phyloP scores from a whole-genome alignment of 2,888 invertebrate species.

The Eledone cirrhosa region DNA sequence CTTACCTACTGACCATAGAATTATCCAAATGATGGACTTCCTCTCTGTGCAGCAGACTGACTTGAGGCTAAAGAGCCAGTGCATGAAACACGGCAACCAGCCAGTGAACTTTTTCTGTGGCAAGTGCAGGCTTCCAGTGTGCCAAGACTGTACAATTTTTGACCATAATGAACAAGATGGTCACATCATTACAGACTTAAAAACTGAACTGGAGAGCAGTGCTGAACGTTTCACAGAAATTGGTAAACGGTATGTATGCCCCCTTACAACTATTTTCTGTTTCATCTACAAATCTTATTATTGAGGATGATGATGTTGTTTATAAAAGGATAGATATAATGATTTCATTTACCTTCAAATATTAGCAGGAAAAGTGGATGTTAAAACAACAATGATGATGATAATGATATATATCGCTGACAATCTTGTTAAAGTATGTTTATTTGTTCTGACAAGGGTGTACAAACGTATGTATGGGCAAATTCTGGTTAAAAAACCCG shows the following conservation, averaged over 20 bases:
- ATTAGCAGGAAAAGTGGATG: too few species aligned
- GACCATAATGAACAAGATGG: slow-evolving; percentile 58
- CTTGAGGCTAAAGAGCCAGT: slow-evolving; percentile 53
- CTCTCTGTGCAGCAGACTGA: slow-evolving; percentile 41
- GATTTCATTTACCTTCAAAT: too few species aligned
- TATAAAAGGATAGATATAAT: too few species aligned
- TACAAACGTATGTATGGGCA: too few species aligned
- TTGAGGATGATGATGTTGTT: too few species aligned
- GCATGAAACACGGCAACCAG: slow-evolving; percentile 57
- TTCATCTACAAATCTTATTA: too few species aligned
- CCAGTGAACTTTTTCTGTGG: slow-evolving; percentile 60
- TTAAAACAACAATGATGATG: too few species aligned
- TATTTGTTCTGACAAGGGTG: too few species aligned
- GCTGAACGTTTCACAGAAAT: slow-evolving; percentile 52
- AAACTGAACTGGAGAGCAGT: slow-evolving; percentile 52
- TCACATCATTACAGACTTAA: slow-evolving; percentile 55
- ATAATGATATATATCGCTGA: too few species aligned
- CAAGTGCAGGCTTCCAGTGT: slow-evolving; percentile 54
- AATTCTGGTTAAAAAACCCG: too few species aligned
- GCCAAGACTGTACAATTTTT: slow-evolving; percentile 58
- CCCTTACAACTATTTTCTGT: too few species aligned
- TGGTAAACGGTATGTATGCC: slow-evolving; percentile 38
- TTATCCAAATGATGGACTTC: slow-evolving; percentile 62
- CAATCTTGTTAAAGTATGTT: too few species aligned
- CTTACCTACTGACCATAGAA: slow-evolving; percentile 59